These are phyloP conservation scores for Pheosia gnoma DNA, from an alignment of 2,888 invertebrate genomes.

Conservation along the genomic window DNA sequence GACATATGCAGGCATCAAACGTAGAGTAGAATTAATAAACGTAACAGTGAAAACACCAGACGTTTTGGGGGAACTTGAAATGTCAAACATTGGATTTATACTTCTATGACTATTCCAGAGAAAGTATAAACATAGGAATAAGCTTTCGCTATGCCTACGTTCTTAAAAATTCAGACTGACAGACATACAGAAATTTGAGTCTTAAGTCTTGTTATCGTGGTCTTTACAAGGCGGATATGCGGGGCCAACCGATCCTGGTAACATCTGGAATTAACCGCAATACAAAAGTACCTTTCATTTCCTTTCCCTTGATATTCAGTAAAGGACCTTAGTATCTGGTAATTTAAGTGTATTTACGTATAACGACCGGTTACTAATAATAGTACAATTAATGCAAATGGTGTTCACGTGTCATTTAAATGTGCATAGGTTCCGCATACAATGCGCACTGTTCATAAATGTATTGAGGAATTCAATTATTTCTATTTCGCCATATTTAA, in stretches of 20 bases:
- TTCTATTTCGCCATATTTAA: too few relatives aligned
- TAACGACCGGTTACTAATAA: background rate
- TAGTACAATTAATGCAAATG: constrained; percentile 2
- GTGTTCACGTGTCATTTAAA: background rate
- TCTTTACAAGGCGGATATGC: background rate
- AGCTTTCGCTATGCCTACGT: too few relatives aligned
- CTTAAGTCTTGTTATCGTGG: too few relatives aligned
- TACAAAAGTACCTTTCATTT: background rate
- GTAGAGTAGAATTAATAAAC: too few relatives aligned
- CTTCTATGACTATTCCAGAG: too few relatives aligned
- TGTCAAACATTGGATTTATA: too few relatives aligned
- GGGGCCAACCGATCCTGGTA: background rate
- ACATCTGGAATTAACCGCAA: constrained; percentile 4
- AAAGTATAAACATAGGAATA: too few relatives aligned
- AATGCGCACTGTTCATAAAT: background rate
- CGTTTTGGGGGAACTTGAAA: too few relatives aligned
- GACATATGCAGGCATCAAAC: too few relatives aligned
- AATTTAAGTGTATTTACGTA: background rate
- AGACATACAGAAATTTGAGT: too few relatives aligned
- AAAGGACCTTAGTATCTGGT: background rate
- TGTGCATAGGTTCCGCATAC: background rate
- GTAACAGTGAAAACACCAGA: too few relatives aligned
- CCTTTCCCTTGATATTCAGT: background rate
- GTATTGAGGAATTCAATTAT: background rate
- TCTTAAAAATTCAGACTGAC: too few relatives aligned